Evolutionary conservation across 2,888 invertebrate species (phyloP).

Genomic region (Oscheius onirici): DNA sequence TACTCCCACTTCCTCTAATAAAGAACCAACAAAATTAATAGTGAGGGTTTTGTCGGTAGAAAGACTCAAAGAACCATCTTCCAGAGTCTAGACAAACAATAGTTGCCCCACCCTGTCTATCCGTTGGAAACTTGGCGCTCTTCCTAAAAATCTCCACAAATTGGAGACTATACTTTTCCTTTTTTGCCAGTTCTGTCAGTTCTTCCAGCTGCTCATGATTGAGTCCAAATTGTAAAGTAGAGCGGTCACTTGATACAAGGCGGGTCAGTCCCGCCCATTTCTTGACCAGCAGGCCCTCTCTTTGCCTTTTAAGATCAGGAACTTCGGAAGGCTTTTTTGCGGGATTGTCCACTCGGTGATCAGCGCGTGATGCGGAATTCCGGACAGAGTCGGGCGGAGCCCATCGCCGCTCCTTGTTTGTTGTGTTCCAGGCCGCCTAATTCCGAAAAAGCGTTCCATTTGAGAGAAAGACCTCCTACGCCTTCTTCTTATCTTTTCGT

Average conservation of each 20-base stretch:
- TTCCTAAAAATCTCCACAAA: neutral
- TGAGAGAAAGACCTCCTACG: slow-evolving; percentile 1
- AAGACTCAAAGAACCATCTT: neutral
- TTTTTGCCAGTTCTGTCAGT: neutral
- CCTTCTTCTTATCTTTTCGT: neutral
- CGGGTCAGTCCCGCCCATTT: neutral
- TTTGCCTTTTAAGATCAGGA: neutral
- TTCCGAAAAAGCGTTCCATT: slow-evolving; percentile 28
- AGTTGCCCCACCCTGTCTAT: neutral
- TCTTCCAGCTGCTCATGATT: slow-evolving; percentile 2
- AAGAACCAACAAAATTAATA: too few species aligned
- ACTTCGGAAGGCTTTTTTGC: neutral
- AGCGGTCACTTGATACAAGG: slow-evolving; percentile 21
- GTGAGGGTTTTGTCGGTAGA: too few species aligned
- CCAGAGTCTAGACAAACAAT: neutral
- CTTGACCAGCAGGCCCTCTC: neutral
- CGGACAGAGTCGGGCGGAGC: slow-evolving; percentile 12
- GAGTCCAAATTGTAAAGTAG: slow-evolving; percentile 24
- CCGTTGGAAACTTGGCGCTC: neutral
- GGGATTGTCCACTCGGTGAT: slow-evolving; percentile 16
- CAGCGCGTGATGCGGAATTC: slow-evolving; percentile 31
- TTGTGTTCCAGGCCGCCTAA: slow-evolving; percentile 29
- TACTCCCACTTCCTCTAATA: neutral
- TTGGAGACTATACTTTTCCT: neutral
- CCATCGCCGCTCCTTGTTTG: slow-evolving; percentile 7